phyloP scores from a whole-genome alignment of 2,797 vertebrate species.

The Phoebastria nigripes region DNA sequence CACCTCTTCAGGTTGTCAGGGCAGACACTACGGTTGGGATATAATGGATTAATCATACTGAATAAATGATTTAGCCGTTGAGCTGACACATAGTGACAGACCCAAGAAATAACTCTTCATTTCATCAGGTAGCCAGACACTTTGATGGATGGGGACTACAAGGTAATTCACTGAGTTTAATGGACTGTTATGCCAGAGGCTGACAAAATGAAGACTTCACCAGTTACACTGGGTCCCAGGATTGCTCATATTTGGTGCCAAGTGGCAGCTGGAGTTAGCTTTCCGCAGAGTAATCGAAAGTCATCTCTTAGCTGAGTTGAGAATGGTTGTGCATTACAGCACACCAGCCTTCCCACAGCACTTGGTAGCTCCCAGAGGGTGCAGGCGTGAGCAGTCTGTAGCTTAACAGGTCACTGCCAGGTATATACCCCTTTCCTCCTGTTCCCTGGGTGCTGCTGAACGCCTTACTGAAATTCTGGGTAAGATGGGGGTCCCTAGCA shows the following conservation, averaged over 20 bases:
- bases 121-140: constrained; percentile 1
- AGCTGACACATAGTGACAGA: constrained; percentile 13
- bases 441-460: not conserved
- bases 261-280: not conserved
- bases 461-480: not conserved
- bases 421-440: not conserved
- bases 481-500: not conserved
- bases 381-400: not conserved
- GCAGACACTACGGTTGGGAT: not conserved
- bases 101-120: constrained; percentile 29
- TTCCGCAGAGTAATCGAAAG: not conserved
- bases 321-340: not conserved
- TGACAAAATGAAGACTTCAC: not conserved
- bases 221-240: not conserved
- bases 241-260: not conserved
- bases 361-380: not conserved
- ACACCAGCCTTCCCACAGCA: not conserved
- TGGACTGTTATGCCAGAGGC: not conserved
- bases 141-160: constrained; percentile 14
- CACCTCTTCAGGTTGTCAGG: not conserved
- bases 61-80: not conserved
- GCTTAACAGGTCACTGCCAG: not conserved
- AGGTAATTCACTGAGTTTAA: constrained; percentile 14
- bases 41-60: constrained; percentile 22
- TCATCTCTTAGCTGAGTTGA: not conserved